A percentile compares a stretch with the other conserved stretches of the same genome.
phyloP scores from a whole-genome alignment of 2,113 vertebrate genomes.

The Prionailurus bengalensis region DNA sequence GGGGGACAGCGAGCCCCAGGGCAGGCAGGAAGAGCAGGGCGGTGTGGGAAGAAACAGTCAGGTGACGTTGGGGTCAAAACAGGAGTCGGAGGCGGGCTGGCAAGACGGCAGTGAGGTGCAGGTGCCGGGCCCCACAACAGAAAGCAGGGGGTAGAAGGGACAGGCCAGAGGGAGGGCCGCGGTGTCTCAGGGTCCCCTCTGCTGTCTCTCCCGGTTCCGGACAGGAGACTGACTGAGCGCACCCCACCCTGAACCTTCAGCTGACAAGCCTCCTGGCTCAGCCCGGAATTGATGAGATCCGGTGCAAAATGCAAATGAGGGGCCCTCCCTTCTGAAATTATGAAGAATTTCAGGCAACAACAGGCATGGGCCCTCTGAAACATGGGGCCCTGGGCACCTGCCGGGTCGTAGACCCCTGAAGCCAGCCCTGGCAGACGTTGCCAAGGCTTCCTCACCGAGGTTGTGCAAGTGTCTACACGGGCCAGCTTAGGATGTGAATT shows the following conservation, averaged over 20 bases:
- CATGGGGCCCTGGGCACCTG: background rate
- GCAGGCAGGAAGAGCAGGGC: background rate
- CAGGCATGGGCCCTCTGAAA: background rate
- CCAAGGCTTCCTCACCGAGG: too few relatives aligned
- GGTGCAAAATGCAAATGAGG: background rate
- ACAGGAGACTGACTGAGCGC: background rate
- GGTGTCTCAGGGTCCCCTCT: background rate
- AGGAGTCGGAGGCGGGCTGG: rapidly evolving
- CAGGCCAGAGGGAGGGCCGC: background rate
- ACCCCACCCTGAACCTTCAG: rapidly evolving
- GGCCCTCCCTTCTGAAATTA: too few relatives aligned
- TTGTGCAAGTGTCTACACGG: background rate
- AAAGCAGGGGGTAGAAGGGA: too few relatives aligned
- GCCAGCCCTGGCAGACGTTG: background rate
- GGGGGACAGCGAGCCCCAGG: background rate
- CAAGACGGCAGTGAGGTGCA: rapidly evolving
- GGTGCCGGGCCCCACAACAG: background rate
- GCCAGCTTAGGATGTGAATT: background rate
- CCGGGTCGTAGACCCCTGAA: background rate
- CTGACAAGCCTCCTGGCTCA: background rate
- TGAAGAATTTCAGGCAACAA: background rate
- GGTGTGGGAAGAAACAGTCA: rapidly evolving
- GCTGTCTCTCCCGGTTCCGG: too few relatives aligned
- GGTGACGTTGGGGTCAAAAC: background rate
- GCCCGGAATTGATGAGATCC: rapidly evolving